These are phyloP conservation scores for Sminthurinus aureus DNA, from an alignment of 2,888 invertebrate species.

Conservation along the genomic window DNA sequence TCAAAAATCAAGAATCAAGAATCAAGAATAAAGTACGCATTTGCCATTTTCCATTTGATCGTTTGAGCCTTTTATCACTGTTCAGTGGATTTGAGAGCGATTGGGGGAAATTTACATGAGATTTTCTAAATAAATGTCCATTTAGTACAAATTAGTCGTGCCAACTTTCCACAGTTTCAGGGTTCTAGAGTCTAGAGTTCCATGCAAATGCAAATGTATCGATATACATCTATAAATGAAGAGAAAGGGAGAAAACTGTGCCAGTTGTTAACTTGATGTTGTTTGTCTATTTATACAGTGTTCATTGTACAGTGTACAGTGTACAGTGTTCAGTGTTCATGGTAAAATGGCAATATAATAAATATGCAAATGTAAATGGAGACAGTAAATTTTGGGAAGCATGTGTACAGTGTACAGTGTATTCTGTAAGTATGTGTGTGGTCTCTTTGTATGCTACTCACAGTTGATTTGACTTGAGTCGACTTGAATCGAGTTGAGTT, in stretches of 20 bases:
- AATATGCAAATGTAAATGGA: conserved; percentile 11
- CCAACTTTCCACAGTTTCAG: neutral
- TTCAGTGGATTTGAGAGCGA: too few species aligned
- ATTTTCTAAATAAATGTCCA: conserved; percentile 12
- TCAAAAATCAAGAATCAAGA: too few species aligned
- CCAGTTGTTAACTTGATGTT: neutral
- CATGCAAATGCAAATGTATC: neutral
- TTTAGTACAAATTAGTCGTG: neutral
- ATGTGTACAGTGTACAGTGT: too few species aligned
- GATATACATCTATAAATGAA: neutral
- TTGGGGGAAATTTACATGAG: too few species aligned
- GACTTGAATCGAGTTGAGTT: too few species aligned
- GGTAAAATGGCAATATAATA: neutral
- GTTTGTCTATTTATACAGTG: neutral
- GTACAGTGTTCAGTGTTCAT: neutral
- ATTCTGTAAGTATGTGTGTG: neutral
- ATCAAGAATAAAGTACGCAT: too few species aligned
- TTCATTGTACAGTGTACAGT: neutral
- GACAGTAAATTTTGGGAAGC: neutral
- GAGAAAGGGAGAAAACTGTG: neutral
- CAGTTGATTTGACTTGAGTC: neutral
- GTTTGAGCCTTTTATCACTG: too few species aligned
- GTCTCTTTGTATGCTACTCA: neutral
- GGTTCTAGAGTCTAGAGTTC: neutral
- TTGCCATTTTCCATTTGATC: too few species aligned